These are phyloP conservation scores for Trypoxylus dichotomus DNA, from an alignment of 1,140 invertebrate genomes.

Conservation along the genomic window DNA sequence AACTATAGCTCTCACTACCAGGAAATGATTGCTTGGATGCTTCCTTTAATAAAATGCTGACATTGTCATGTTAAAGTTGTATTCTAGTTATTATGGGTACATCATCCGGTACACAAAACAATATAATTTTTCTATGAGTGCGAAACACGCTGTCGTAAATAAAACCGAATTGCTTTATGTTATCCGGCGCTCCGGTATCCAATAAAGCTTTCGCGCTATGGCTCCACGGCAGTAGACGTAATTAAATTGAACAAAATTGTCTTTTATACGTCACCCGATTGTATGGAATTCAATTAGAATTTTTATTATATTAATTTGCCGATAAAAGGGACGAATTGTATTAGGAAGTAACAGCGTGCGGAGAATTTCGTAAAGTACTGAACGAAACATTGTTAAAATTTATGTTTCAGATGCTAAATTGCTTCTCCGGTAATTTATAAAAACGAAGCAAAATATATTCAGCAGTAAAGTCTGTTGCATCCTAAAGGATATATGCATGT, in stretches of 20 bases:
- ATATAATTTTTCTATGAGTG: conserved; percentile 22
- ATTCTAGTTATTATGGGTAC: not conserved
- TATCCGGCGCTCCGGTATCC: not conserved
- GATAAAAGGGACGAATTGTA: conserved; percentile 6
- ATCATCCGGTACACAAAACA: conserved; percentile 1
- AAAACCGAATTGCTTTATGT: conserved; percentile 20
- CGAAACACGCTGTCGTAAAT: not conserved
- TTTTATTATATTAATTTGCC: conserved; percentile 5
- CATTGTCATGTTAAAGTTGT: not conserved
- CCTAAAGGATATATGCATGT: too few species aligned
- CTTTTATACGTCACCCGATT: conserved; percentile 9
- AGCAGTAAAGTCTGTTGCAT: too few species aligned
- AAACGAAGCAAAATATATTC: too few species aligned
- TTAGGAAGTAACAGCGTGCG: not conserved
- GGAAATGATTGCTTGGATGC: too few species aligned
- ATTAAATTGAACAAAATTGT: conserved; percentile 26
- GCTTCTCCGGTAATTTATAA: not conserved
- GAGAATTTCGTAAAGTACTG: not conserved
- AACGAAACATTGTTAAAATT: not conserved
- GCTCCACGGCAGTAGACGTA: conserved; percentile 5
- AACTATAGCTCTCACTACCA: too few species aligned
- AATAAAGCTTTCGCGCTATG: not conserved
- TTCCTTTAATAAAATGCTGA: not conserved
- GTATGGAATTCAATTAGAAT: conserved; percentile 18
- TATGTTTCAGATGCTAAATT: not conserved